Percentiles rank a stretch among this genome's conserved stretches.
These are phyloP conservation scores for Teinopalpus imperialis DNA, from an alignment of 2,888 invertebrate species.

Conservation along the genomic window DNA sequence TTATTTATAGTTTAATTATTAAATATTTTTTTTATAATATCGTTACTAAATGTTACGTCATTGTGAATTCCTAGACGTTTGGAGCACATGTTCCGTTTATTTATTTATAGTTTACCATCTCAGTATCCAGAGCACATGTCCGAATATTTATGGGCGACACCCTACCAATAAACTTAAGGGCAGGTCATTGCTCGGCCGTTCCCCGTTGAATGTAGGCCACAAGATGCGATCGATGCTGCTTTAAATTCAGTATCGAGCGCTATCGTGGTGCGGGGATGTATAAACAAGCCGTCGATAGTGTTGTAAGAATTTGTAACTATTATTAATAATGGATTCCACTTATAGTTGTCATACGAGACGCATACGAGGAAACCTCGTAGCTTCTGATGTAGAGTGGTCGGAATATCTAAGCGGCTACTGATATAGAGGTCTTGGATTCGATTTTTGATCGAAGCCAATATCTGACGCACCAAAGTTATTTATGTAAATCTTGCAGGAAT, in stretches of 20 bases:
- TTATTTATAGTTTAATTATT: too few species aligned
- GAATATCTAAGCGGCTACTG: too few species aligned
- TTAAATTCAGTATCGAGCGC: constrained; percentile 65
- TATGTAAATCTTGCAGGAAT: too few species aligned
- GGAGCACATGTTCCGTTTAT: constrained; percentile 9
- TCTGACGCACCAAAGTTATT: too few species aligned
- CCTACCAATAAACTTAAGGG: constrained; percentile 43
- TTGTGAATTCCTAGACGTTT: constrained; percentile 3
- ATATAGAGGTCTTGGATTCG: too few species aligned
- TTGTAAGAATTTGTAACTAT: constrained; percentile 11
- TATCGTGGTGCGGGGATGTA: constrained; percentile 41
- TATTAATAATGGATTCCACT: constrained; percentile 25
- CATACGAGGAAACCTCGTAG: too few species aligned
- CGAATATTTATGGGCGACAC: constrained; percentile 40
- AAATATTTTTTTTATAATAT: too few species aligned
- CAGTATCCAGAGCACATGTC: constrained; percentile 34
- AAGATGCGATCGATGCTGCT: constrained; percentile 60
- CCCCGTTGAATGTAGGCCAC: constrained; percentile 58
- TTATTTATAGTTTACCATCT: constrained; percentile 7
- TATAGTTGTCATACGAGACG: constrained; percentile 21
- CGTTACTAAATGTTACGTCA: too few species aligned
- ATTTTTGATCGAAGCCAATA: too few species aligned
- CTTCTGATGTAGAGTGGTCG: too few species aligned
- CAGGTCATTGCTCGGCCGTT: constrained; percentile 44
- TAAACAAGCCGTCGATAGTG: constrained; percentile 29